Base-by-base conservation (phyloP, 1,140 invertebrate genomes). In the Philaenus spumarius region DNA sequence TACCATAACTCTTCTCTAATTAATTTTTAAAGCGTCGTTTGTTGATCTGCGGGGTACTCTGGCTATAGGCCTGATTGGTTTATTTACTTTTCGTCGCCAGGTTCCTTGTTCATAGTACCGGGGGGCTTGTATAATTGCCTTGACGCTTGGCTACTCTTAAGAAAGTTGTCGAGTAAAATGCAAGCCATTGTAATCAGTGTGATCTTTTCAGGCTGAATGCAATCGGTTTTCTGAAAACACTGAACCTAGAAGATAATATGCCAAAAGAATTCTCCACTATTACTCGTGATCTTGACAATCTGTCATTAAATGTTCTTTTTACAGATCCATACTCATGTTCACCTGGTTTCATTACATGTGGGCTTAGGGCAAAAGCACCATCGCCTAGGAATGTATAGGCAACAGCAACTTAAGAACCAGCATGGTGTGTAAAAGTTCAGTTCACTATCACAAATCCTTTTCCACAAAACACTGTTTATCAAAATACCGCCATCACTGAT, bases 221-320 rank as follows among this genome's bases (percentile, higher is more conserved):
- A 7, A 73, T 68, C 24, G 68, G 66, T 23, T 48, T 64, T 63
- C 64, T 57, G 20, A 76, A 73, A 39, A 76, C 65, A 62, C 73
- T 62, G 64, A 73, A 78, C 26, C 68, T 65, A 19, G 68, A 64
- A 2, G 71, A 60, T 40, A 79, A 60, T 53, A 80, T 77, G 12
- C 77, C 77, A 67, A 80, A 80, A 1, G 69, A 69, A 68, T 79
- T 80, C 68, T 80, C 78, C 3, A 77, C 69, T 17, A 74, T 66
- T 58, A 70, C 66, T 14, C 72, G 59, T 35, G 69, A 68, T 53
- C 68, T 62, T 24, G 67, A 74, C 15, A 74, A 34, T 11, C 64
- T 57, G 62, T 74, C 67, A 56, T 75, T 75, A 58, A 71, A 76
- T 51, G 71, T 62, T 40, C 67, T 58, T 69, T 73, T 55, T 55